Base-by-base conservation (phyloP, 2,797 vertebrate genomes). In the Pteropus rufus region DNA sequence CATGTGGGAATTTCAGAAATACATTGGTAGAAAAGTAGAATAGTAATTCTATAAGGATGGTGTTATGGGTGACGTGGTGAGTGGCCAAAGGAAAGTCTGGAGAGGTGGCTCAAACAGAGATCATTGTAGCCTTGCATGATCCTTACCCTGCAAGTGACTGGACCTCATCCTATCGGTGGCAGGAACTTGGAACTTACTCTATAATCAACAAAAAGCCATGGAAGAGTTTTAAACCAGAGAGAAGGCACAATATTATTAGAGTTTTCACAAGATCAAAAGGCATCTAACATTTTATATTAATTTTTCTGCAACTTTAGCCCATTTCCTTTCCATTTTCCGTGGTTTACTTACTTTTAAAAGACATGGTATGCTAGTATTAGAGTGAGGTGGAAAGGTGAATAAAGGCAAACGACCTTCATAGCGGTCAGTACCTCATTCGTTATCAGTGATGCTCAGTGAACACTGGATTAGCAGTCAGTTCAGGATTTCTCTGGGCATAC, bases 401-500 rank as follows among this genome's bases (percentile, higher is more conserved):
- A 15, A 73, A 69, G 46, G 34, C 29, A 49, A 67, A 21, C 54
- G 3, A 1, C 64, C 60, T 18, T 10, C 36, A 2, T 23, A 18
- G 10, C 5, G 15, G 6, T 34, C 44, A 8, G 70, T 1, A 15
- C 3, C 65, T 31, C 18, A 34, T 4, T 39, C 3, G 5, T 23
- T 5, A 39, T 5, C 62, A 72, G 26, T 2, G 75, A 60, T 3
- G 23, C n/a, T 56, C 52, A 1, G 31, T 0, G 14, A n/a, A 7
- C 2, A 5, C 62, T 1, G 4, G 19, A 34, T 2, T 6, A 4
- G n/a, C 16, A 21, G 56, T 24, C 18, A 46, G 52, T 0, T 2
- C 1, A 31, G 15, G 23, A 21, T 34, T 49, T 41, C 69, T n/a
- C 73, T 77, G 8, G 7, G 62, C 34, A 86, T 24, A 14, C 0